phyloP scores from a whole-genome alignment of 2,888 invertebrate species.

The Euclidia mi region DNA sequence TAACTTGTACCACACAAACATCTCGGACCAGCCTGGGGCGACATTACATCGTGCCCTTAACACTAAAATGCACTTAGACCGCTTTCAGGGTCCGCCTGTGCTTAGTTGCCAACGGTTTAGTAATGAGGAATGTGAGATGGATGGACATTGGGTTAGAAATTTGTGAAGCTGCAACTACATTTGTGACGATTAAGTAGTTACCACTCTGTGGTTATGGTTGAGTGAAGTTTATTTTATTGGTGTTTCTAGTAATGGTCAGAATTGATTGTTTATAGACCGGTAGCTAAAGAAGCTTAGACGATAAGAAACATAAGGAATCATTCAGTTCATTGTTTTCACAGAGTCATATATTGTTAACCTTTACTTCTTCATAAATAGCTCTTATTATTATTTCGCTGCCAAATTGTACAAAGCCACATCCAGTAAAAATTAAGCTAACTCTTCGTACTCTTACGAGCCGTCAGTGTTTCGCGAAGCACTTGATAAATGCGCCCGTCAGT shows the following conservation, averaged over 20 bases:
- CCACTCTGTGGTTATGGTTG: conserved; percentile 10
- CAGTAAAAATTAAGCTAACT: conserved; percentile 41
- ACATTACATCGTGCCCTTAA: conserved; percentile 46
- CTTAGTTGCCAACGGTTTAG: conserved; percentile 26
- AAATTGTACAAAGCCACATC: conserved; percentile 25
- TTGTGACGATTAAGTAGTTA: conserved; percentile 6
- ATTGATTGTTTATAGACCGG: too few species aligned
- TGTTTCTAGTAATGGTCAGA: too few species aligned
- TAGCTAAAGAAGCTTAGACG: too few species aligned
- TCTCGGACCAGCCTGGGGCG: conserved; percentile 34
- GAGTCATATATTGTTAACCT: too few species aligned
- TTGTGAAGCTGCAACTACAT: conserved; percentile 10
- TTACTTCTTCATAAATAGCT: too few species aligned
- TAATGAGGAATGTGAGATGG: conserved; percentile 34
- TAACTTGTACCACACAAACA: conserved; percentile 15
- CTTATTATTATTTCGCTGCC: too few species aligned
- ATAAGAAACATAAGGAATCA: too few species aligned
- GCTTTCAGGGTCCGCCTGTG: conserved; percentile 30
- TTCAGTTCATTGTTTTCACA: too few species aligned
- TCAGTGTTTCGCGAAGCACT: conserved; percentile 48
- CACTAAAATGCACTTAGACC: conserved; percentile 61
- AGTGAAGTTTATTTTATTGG: conserved; percentile 20
- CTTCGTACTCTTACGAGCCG: conserved; percentile 34
- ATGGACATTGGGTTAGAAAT: conserved; percentile 8
- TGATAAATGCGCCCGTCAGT: conserved; percentile 59